These are phyloP conservation scores for Siderastrea radians DNA, from an alignment of 92 coral and sea anemone species.

Conservation along the genomic window DNA sequence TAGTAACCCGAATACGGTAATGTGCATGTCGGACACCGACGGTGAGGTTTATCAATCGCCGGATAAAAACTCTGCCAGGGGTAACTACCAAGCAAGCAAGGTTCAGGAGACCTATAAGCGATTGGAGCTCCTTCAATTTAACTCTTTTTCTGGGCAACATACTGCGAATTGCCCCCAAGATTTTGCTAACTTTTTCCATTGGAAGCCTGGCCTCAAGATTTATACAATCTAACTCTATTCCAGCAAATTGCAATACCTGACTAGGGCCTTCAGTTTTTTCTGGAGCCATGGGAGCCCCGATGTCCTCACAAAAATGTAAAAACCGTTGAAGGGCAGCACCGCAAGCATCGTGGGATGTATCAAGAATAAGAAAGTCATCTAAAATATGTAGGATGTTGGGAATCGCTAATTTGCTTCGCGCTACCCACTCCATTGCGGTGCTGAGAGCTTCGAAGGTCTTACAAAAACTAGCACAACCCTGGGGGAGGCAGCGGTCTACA, in stretches of 20 bases:
- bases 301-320: too few species aligned
- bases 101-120: slow-evolving; percentile 20
- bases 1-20: slow-evolving; percentile 34
- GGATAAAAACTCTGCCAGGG: slow-evolving; percentile 69
- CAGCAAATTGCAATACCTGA: too few species aligned
- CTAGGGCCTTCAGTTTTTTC: too few species aligned
- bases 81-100: slow-evolving; percentile 59
- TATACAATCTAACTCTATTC: too few species aligned
- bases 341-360: too few species aligned
- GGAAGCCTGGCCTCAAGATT: too few species aligned
- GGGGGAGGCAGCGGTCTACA: slow-evolving; percentile 31
- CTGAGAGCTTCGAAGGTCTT: background rate
- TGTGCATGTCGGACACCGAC: slow-evolving; percentile 34
- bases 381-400: background rate
- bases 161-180: background rate
- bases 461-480: slow-evolving; percentile 48
- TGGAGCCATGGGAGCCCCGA: too few species aligned
- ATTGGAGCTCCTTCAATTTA: slow-evolving; percentile 20
- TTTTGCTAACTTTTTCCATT: too few species aligned
- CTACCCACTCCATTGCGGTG: slow-evolving; percentile 23
- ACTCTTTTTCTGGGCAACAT: slow-evolving; percentile 49
- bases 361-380: slow-evolving; percentile 1
- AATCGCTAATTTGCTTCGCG: slow-evolving; percentile 11
- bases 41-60: slow-evolving; percentile 55
- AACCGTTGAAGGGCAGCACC: too few species aligned